Conservation (phyloP, 2,888 invertebrate species). For the Philaethria dido region DNA sequence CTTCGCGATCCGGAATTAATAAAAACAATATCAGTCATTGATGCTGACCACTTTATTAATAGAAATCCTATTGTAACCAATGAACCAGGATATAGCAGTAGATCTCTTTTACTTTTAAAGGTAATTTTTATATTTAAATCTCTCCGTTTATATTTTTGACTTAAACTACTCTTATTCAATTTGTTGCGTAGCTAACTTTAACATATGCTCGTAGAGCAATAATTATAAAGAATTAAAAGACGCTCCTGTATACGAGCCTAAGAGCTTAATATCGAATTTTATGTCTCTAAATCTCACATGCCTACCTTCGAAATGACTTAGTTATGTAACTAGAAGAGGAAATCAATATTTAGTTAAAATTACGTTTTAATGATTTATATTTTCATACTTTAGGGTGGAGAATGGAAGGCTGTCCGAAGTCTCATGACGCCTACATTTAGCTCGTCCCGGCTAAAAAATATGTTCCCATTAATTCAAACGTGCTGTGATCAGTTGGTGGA, state of each 20-base stretch:
- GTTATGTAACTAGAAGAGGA: too few species aligned
- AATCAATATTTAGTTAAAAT: too few species aligned
- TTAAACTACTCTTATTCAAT: constrained; percentile 44
- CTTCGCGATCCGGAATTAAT: constrained; percentile 79
- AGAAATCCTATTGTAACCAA: constrained; percentile 45
- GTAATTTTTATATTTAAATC: background rate
- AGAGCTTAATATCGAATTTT: too few species aligned
- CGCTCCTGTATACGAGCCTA: too few species aligned
- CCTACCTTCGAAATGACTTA: too few species aligned
- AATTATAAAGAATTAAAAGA: too few species aligned
- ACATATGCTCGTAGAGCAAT: too few species aligned
- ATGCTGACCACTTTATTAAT: constrained; percentile 84
- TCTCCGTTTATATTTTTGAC: too few species aligned
- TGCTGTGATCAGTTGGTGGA: constrained; percentile 75
- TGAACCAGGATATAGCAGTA: constrained; percentile 18
- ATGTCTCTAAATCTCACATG: too few species aligned
- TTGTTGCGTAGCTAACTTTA: too few species aligned
- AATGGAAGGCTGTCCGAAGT: constrained; percentile 81
- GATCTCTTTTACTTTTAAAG: constrained; percentile 1
- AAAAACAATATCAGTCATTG: constrained; percentile 81
- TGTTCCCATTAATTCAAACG: constrained; percentile 73
- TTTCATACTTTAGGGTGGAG: constrained; percentile 61
- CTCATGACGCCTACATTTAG: constrained; percentile 81
- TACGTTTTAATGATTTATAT: constrained; percentile 6
- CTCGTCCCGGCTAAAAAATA: constrained; percentile 76